A percentile compares a stretch with the other conserved stretches of the same genome.
These are phyloP conservation scores for Axis porcinus DNA, from an alignment of 2,113 vertebrate genomes.

Conservation along the genomic window DNA sequence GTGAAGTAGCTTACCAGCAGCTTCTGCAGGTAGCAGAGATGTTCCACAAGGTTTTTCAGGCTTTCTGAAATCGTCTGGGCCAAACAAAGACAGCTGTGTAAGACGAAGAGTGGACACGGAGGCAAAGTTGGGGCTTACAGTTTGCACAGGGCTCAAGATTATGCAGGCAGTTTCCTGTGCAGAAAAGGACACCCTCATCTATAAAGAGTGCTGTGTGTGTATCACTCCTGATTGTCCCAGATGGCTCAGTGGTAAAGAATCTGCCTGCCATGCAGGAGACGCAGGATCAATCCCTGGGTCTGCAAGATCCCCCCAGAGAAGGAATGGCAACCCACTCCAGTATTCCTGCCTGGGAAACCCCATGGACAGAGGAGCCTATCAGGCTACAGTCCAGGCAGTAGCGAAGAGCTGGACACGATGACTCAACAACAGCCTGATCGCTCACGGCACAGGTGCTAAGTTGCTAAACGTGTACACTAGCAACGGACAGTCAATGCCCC, in stretches of 20 bases:
- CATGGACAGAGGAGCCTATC: neutral
- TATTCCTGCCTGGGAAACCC: neutral
- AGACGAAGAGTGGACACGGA: neutral
- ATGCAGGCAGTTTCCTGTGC: neutral
- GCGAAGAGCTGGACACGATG: neutral
- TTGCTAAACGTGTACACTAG: accelerated
- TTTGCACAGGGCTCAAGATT: accelerated
- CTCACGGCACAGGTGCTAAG: accelerated
- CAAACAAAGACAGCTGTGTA: neutral
- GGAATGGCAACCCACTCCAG: neutral
- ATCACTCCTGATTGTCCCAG: neutral
- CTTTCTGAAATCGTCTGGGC: accelerated
- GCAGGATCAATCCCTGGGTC: neutral
- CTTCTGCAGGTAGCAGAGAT: neutral
- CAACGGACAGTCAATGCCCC: accelerated
- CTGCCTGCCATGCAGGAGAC: neutral
- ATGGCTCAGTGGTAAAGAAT: neutral
- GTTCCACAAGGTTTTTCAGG: neutral
- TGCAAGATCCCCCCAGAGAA: neutral
- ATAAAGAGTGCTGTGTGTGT: accelerated
- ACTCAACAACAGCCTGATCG: neutral
- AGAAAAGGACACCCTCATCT: neutral
- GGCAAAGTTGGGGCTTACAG: neutral
- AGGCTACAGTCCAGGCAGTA: neutral
- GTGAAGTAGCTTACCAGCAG: neutral